A percentile compares a stretch with the other conserved stretches of the same genome.
Evolutionary conservation across 1,140 invertebrate genomes (phyloP).

Genomic region (Eumaeus atala): DNA sequence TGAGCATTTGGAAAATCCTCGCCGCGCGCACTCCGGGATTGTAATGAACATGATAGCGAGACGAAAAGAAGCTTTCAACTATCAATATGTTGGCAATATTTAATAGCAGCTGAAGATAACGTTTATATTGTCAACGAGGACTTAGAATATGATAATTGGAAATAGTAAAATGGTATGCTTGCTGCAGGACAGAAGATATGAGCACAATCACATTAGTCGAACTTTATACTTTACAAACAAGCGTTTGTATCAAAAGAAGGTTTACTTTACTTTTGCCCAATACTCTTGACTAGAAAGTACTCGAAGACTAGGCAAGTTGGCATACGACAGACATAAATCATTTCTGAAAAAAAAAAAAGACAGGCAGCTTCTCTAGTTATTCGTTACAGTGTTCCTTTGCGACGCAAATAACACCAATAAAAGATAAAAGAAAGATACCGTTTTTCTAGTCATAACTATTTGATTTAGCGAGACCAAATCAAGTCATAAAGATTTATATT

Average conservation of each 20-base stretch:
- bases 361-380: too few species aligned
- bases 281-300: background rate
- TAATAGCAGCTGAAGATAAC: background rate
- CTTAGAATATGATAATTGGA: slow-evolving; percentile 5
- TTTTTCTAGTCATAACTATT: too few species aligned
- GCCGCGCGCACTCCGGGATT: slow-evolving; percentile 6
- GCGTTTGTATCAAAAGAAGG: background rate
- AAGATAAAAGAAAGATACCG: too few species aligned
- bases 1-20: slow-evolving; percentile 51
- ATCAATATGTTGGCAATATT: background rate
- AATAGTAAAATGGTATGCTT: background rate
- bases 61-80: background rate
- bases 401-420: too few species aligned
- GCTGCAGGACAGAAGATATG: background rate
- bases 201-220: background rate
- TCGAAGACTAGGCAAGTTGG: background rate
- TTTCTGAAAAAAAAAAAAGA: background rate
- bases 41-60: background rate
- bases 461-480: too few species aligned
- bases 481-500: too few species aligned
- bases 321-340: background rate
- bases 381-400: too few species aligned
- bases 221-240: background rate
- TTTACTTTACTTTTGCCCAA: too few species aligned
- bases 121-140: background rate